Conservation (phyloP, 2,888 invertebrate genomes). For the Habrosyne pyritoides region DNA sequence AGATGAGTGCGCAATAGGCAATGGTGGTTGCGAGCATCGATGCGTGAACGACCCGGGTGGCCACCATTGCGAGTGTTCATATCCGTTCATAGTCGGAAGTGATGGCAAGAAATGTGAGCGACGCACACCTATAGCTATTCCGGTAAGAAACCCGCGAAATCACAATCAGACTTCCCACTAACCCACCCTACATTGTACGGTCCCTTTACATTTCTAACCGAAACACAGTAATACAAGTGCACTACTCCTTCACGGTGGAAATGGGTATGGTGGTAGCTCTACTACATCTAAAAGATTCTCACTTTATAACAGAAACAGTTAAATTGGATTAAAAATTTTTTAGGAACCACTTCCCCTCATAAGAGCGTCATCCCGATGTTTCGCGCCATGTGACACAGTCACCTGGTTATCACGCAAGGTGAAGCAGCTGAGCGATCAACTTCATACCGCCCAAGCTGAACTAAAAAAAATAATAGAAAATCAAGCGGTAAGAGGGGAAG, state of each 20-base stretch:
- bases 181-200: too few relatives aligned
- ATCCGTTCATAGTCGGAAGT: slow-evolving; percentile 77
- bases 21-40: slow-evolving; percentile 85
- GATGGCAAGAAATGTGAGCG: slow-evolving; percentile 84
- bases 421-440: slow-evolving; percentile 80
- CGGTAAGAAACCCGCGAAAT: slow-evolving; percentile 39
- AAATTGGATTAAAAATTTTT: too few relatives aligned
- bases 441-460: slow-evolving; percentile 74
- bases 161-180: neutral
- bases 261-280: too few relatives aligned
- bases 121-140: slow-evolving; percentile 50
- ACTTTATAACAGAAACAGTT: too few relatives aligned
- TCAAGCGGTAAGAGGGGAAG: slow-evolving; percentile 51
- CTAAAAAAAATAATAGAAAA: slow-evolving; percentile 69
- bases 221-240: too few relatives aligned
- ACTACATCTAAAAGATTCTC: too few relatives aligned
- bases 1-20: slow-evolving; percentile 82
- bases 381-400: slow-evolving; percentile 86
- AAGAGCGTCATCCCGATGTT: slow-evolving; percentile 81
- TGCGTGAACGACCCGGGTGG: slow-evolving; percentile 86
- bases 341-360: slow-evolving; percentile 70
- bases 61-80: slow-evolving; percentile 83
- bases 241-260: too few relatives aligned
- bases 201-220: too few relatives aligned
- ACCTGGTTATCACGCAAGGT: slow-evolving; percentile 83